Evolutionary conservation across 2,797 vertebrate species (phyloP).

Genomic region (Anomalospiza imberbis): DNA sequence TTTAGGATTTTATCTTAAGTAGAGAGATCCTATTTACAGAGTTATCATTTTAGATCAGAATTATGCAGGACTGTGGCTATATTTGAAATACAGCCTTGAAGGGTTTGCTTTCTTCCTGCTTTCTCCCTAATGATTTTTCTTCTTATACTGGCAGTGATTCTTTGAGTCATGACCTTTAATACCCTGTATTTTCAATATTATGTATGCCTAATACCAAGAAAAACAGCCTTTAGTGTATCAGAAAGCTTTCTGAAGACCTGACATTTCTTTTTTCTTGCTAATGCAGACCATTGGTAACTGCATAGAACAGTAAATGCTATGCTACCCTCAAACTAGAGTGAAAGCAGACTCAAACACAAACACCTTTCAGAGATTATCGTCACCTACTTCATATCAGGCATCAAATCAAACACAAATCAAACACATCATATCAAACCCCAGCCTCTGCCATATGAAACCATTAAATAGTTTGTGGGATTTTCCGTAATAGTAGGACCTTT

Average conservation of each 20-base stretch:
- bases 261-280: neutral
- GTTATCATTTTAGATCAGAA: neutral
- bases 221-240: neutral
- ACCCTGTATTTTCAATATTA: neutral
- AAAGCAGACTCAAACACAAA: neutral
- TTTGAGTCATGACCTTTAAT: neutral
- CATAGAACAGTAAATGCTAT: neutral
- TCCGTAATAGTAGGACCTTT: neutral
- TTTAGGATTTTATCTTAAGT: neutral
- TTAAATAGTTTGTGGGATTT: conserved; percentile 22
- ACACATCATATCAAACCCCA: neutral
- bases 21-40: neutral
- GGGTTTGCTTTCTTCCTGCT: neutral
- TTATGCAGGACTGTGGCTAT: neutral
- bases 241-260: neutral
- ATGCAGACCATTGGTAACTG: neutral
- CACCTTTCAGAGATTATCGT: neutral
- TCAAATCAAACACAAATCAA: too few species aligned
- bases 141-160: neutral
- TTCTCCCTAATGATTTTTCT: neutral
- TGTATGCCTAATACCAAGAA: neutral
- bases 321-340: neutral
- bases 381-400: neutral
- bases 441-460: neutral
- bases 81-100: neutral